Conservation (phyloP, 2,888 invertebrate genomes). For the Chrysolina haemoptera region DNA sequence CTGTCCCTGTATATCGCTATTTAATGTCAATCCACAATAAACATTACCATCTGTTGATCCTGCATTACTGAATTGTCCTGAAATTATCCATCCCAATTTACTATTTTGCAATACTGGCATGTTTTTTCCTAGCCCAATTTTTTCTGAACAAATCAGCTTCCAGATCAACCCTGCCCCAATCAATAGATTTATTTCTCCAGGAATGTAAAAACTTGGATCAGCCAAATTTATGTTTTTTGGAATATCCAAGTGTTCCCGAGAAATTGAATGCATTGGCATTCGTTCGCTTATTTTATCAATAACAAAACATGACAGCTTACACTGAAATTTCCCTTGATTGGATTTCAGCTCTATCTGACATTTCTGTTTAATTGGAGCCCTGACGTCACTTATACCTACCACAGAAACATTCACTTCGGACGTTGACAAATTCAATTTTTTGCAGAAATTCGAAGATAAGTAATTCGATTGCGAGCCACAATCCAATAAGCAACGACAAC, state of each 20-base stretch:
- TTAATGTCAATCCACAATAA: background rate
- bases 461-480: conserved; percentile 23
- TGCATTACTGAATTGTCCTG: background rate
- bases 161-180: conserved; percentile 36
- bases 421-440: background rate
- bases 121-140: conserved; percentile 25
- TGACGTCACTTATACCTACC: conserved; percentile 10
- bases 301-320: conserved; percentile 14
- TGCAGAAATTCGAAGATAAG: conserved; percentile 24
- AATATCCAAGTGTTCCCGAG: background rate
- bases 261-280: background rate
- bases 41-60: background rate
- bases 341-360: background rate
- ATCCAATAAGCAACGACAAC: conserved; percentile 28
- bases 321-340: background rate
- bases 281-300: conserved; percentile 24
- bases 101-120: background rate
- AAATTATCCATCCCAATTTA: conserved; percentile 10
- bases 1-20: conserved; percentile 10
- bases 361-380: background rate
- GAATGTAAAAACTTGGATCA: conserved; percentile 34
- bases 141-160: conserved; percentile 26
- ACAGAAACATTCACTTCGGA: conserved; percentile 10
- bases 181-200: conserved; percentile 33
- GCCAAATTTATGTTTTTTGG: conserved; percentile 30